phyloP scores from a whole-genome alignment of 2,113 vertebrate species.

The Shinisaurus crocodilurus region DNA sequence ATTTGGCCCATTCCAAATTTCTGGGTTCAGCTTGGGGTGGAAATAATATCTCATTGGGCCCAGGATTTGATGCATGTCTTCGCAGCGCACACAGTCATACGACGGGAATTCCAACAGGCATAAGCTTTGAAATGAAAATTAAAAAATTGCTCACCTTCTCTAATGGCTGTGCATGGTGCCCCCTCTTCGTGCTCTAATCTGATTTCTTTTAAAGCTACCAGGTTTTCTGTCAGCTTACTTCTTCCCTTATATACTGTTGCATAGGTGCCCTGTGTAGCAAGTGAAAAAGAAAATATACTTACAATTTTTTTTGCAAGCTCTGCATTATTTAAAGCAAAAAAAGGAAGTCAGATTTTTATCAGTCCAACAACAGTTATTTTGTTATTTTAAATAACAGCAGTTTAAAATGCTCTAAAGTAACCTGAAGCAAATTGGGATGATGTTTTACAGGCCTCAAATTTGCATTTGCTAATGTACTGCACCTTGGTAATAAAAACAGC shows the following conservation, averaged over 20 bases:
- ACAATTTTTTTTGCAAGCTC: not conserved
- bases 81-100: no score
- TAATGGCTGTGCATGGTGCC: constrained; percentile 96
- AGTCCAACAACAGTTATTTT: not conserved
- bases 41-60: not conserved
- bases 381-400: not conserved
- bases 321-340: not conserved
- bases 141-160: constrained; percentile 85
- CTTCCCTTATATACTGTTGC: constrained; percentile 98
- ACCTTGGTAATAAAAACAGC: not conserved
- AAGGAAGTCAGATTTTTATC: not conserved
- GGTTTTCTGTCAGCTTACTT: constrained; percentile 97
- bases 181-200: constrained; percentile 97
- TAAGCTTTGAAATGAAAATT: not conserved
- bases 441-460: not conserved
- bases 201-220: constrained; percentile 98
- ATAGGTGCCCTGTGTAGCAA: constrained; percentile 88
- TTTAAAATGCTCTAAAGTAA: not conserved
- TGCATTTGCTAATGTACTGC: not conserved
- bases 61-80: not conserved
- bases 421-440: not conserved
- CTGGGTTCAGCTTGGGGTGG: not conserved
- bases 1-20: not conserved
- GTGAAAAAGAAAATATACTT: constrained; percentile 33
- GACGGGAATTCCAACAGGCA: not conserved